Conservation (phyloP, 2,888 invertebrate genomes). For the Pristionchus mayeri region DNA sequence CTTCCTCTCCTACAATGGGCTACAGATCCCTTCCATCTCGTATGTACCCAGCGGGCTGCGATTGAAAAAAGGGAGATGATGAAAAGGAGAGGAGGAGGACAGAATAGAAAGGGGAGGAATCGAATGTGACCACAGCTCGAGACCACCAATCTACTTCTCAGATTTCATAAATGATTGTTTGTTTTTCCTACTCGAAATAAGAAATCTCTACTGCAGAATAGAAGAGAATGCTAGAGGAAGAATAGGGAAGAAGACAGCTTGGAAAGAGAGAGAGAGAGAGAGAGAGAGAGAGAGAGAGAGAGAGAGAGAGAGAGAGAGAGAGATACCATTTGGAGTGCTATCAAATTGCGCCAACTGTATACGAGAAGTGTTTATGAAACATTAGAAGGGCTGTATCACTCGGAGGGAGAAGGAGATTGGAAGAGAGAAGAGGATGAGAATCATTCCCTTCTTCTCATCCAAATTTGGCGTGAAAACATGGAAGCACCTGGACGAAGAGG, state of each 20-base stretch:
- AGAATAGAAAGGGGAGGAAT: slow-evolving; percentile 3
- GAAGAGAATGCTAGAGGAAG: too few species aligned
- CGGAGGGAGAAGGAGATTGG: not conserved
- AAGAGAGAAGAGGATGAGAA: not conserved
- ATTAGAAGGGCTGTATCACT: slow-evolving; percentile 25
- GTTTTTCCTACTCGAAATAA: not conserved
- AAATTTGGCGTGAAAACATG: not conserved
- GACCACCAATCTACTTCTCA: not conserved
- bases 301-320: too few species aligned
- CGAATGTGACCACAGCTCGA: not conserved
- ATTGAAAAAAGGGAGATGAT: not conserved
- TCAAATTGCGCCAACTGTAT: slow-evolving; percentile 3
- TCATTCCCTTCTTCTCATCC: not conserved
- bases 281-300: not conserved
- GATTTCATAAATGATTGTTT: slow-evolving; percentile 28
- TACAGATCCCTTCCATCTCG: not conserved
- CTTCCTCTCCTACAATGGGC: not conserved
- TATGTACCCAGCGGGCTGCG: slow-evolving; percentile 23
- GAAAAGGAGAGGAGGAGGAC: slow-evolving; percentile 9
- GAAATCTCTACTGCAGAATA: too few species aligned
- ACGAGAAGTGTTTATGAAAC: slow-evolving; percentile 1
- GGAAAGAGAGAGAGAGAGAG: not conserved
- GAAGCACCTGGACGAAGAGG: not conserved
- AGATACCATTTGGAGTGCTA: slow-evolving; percentile 10
- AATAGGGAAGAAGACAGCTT: too few species aligned